Percentiles rank a stretch among this genome's conserved stretches.
These are phyloP conservation scores for Acleris literana DNA, from an alignment of 2,888 invertebrate genomes.

Conservation along the genomic window DNA sequence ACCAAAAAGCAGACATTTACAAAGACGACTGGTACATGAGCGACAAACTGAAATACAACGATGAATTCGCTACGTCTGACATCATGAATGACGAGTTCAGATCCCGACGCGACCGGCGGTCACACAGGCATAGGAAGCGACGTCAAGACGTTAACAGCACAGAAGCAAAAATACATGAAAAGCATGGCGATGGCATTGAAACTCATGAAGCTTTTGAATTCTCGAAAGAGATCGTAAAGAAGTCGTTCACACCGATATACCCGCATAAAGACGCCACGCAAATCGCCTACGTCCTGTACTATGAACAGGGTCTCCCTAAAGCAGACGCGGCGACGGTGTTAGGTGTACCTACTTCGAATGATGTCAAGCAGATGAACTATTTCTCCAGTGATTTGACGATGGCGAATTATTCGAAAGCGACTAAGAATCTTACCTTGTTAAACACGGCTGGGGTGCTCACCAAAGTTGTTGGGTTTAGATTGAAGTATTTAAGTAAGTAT, in stretches of 20 bases:
- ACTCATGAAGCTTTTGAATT: conserved; percentile 59
- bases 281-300: conserved; percentile 75
- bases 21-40: conserved; percentile 61
- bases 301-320: conserved; percentile 69
- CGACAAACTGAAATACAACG: conserved; percentile 61
- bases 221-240: conserved; percentile 66
- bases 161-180: conserved; percentile 54
- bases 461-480: conserved; percentile 71
- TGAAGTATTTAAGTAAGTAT: conserved; percentile 74
- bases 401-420: conserved; percentile 60
- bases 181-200: conserved; percentile 52
- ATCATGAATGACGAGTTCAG: conserved; percentile 55
- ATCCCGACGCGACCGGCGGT: conserved; percentile 59
- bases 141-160: conserved; percentile 65
- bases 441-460: conserved; percentile 70
- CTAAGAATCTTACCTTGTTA: conserved; percentile 69
- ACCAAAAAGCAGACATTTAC: conserved; percentile 50
- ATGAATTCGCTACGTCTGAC: conserved; percentile 61
- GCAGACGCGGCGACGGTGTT: conserved; percentile 54
- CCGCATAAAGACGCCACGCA: conserved; percentile 60
- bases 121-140: conserved; percentile 70
- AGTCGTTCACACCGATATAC: conserved; percentile 52
- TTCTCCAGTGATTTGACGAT: conserved; percentile 70
- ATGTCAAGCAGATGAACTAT: conserved; percentile 64
- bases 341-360: conserved; percentile 59